Conservation (phyloP, 2,888 invertebrate species). For the Scelioninae gen. 1 region DNA sequence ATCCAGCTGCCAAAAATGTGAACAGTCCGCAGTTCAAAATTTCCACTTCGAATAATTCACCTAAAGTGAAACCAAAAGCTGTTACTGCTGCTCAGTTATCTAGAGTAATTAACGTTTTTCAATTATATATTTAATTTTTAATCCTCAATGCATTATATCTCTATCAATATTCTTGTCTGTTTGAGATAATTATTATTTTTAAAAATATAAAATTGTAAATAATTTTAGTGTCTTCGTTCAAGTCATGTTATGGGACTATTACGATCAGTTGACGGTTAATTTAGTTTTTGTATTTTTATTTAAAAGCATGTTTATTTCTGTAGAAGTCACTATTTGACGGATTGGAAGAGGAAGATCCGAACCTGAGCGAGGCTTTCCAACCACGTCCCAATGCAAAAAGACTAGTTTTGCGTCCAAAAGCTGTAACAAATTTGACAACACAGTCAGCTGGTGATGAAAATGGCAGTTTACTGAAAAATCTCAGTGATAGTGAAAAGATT, state of each 20-base stretch:
- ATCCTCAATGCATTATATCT: no score
- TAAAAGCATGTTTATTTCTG: conserved; percentile 5
- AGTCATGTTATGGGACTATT: no score
- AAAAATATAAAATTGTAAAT: no score
- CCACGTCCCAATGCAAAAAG: conserved; percentile 89
- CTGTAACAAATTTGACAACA: conserved; percentile 39
- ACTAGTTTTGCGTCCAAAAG: conserved; percentile 88
- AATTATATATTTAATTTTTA: no score
- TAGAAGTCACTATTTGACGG: conserved; percentile 94
- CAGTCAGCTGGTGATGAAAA: conserved; percentile 43
- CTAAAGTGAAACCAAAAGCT: conserved; percentile 87
- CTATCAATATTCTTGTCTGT: no score
- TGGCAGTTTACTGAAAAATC: conserved; percentile 31
- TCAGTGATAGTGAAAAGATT: conserved; percentile 49
- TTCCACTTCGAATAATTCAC: conserved; percentile 85
- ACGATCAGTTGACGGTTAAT: no score
- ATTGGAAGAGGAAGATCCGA: conserved; percentile 91
- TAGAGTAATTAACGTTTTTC: conserved; percentile 77
- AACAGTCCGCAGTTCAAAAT: conserved; percentile 87
- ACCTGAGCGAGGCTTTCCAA: conserved; percentile 86
- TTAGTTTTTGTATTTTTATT: no score
- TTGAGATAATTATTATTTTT: no score
- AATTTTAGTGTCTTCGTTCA: no score
- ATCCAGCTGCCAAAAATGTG: conserved; percentile 89
- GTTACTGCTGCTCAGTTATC: conserved; percentile 80